Conservation (phyloP, 2,888 invertebrate species). For the Phymatocera aterrima region DNA sequence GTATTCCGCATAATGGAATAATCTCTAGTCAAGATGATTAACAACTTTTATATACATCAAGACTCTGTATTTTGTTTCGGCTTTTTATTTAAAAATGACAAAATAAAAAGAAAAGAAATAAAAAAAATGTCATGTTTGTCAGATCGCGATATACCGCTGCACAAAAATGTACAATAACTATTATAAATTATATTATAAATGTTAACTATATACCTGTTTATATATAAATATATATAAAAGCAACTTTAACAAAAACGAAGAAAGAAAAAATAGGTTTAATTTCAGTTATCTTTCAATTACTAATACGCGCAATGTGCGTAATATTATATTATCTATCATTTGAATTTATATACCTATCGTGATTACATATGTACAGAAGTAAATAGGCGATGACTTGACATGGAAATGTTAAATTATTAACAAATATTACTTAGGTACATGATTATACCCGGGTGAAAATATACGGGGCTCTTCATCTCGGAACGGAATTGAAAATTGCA, state of each 20-base stretch:
- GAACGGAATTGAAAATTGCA: too few species aligned
- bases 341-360: constrained; percentile 23
- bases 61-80: constrained; percentile 52
- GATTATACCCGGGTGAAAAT: too few species aligned
- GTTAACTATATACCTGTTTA: constrained; percentile 26
- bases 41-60: constrained; percentile 55
- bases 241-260: not conserved
- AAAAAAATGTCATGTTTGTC: not conserved
- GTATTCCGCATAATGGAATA: constrained; percentile 41
- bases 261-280: not conserved
- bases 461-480: too few species aligned
- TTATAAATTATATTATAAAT: not conserved
- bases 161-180: constrained; percentile 43
- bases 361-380: constrained; percentile 45
- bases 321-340: constrained; percentile 9
- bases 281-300: not conserved
- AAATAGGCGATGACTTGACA: constrained; percentile 49
- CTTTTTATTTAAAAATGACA: constrained; percentile 47
- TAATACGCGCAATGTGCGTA: constrained; percentile 40
- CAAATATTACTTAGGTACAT: too few species aligned
- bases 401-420: not conserved
- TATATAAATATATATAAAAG: constrained; percentile 21
- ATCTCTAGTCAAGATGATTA: constrained; percentile 53
- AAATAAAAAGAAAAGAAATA: not conserved
- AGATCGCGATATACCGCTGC: constrained; percentile 17